These are phyloP conservation scores for Busseola fusca DNA, from an alignment of 2,888 invertebrate genomes.

Conservation along the genomic window DNA sequence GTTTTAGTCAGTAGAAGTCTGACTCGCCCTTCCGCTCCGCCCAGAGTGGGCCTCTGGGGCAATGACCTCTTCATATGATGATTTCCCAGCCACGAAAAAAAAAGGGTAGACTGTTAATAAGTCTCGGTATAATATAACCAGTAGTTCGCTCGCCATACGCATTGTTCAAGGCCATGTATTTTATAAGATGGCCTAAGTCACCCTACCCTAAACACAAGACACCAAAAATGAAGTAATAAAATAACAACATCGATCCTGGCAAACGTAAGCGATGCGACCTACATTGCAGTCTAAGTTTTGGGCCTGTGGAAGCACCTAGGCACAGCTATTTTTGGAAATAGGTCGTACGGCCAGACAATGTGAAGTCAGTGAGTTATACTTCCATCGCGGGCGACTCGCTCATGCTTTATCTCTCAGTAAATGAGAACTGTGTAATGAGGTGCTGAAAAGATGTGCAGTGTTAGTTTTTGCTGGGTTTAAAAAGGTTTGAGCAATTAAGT, in stretches of 20 bases:
- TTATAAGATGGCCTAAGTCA: too few relatives aligned
- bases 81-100: too few relatives aligned
- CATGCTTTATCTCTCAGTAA: constrained; percentile 27
- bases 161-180: background rate
- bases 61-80: too few relatives aligned
- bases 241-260: constrained; percentile 43
- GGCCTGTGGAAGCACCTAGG: constrained; percentile 14
- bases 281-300: constrained; percentile 50
- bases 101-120: too few relatives aligned
- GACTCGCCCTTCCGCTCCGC: too few relatives aligned
- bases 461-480: background rate
- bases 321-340: constrained; percentile 60
- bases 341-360: constrained; percentile 57
- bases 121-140: too few relatives aligned
- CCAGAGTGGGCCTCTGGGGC: too few relatives aligned
- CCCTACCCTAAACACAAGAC: background rate
- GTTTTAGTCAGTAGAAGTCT: too few relatives aligned
- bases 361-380: constrained; percentile 41
- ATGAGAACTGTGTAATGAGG: constrained; percentile 38
- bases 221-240: background rate
- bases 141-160: too few relatives aligned
- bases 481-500: constrained; percentile 12
- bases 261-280: constrained; percentile 47
- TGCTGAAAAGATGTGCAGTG: constrained; percentile 4
- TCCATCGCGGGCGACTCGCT: constrained; percentile 8